Conservation (phyloP, 2,888 invertebrate genomes). For the Cylloceria caligata region DNA sequence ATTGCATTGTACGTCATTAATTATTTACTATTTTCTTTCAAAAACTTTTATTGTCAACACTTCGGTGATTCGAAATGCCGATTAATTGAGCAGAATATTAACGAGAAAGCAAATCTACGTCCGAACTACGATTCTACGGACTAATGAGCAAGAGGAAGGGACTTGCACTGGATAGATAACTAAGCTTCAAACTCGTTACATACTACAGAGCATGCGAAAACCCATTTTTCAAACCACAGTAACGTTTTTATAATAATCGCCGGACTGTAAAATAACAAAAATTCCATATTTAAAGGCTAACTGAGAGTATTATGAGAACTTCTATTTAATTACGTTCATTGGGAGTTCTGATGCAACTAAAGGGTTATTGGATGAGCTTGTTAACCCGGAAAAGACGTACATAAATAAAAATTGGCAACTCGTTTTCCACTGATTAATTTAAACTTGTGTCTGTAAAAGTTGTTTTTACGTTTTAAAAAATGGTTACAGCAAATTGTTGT, state of each 20-base stretch:
- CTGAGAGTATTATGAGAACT: not conserved
- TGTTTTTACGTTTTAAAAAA: no score
- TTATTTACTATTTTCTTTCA: no score
- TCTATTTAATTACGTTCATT: not conserved
- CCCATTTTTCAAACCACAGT: constrained; percentile 26
- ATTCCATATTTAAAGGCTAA: not conserved
- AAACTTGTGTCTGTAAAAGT: no score
- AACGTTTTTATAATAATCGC: constrained; percentile 20
- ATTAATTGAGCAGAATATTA: no score
- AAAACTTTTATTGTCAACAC: no score
- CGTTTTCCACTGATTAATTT: no score
- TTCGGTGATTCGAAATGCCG: no score
- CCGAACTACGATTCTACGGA: not conserved
- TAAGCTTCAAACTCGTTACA: constrained; percentile 36
- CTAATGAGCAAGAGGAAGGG: not conserved
- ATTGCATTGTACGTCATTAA: no score
- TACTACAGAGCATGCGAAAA: constrained; percentile 57
- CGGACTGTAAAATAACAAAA: not conserved
- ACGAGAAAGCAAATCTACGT: not conserved
- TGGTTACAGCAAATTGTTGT: no score
- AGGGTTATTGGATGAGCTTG: not conserved
- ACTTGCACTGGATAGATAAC: constrained; percentile 24
- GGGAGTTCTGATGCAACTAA: not conserved
- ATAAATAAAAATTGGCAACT: no score
- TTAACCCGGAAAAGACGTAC: no score